Percentiles rank a stretch among this genome's conserved stretches.
phyloP scores from a whole-genome alignment of 2,113 vertebrate species.

The Urocolius indicus region DNA sequence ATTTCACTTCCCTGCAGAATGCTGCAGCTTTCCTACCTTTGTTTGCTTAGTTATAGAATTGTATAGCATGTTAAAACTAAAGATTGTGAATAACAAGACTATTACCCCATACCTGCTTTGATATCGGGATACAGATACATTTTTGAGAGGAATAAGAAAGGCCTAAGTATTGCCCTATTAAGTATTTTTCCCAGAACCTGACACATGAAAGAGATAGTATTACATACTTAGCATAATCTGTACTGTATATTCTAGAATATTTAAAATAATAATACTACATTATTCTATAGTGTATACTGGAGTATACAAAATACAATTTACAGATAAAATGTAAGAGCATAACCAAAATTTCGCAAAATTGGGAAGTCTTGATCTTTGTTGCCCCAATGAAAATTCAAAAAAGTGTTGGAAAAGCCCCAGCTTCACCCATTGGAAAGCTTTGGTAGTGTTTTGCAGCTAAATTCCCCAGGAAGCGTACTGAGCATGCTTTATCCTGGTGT shows the following conservation, averaged over 20 bases:
- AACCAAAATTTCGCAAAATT: not conserved
- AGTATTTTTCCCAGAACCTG: not conserved
- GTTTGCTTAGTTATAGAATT: conserved; percentile 4
- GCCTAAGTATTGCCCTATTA: not conserved
- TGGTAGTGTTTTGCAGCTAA: not conserved
- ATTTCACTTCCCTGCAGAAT: not conserved
- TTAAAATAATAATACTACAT: not conserved
- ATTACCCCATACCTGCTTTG: not conserved
- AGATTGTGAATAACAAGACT: not conserved
- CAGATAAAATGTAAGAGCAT: not conserved
- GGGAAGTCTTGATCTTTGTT: not conserved
- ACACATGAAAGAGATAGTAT: not conserved
- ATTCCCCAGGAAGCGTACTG: not conserved
- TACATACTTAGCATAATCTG: not conserved
- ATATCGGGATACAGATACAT: not conserved
- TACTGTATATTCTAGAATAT: not conserved
- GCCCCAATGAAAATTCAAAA: not conserved
- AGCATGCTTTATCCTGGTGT: not conserved
- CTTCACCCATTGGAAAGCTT: not conserved
- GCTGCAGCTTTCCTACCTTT: not conserved
- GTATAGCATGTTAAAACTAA: not conserved
- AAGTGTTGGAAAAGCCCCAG: not conserved
- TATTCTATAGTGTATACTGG: not conserved
- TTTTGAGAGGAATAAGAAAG: conserved; percentile 3
- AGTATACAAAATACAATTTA: not conserved